Conservation (phyloP, 2,113 vertebrate genomes). For the Atherinomorus stipes region DNA sequence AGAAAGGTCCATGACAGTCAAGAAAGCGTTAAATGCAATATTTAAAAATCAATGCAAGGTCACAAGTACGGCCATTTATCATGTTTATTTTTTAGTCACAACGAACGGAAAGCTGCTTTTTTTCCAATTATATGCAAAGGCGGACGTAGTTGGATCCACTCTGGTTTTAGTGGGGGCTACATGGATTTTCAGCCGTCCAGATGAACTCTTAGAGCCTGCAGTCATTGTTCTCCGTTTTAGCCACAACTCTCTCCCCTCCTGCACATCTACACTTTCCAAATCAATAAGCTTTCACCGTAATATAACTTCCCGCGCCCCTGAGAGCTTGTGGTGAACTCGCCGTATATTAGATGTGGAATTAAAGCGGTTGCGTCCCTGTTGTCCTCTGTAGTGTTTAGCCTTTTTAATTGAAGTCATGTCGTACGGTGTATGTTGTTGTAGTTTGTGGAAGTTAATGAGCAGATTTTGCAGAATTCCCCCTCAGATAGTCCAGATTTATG, state of each 20-base stretch:
- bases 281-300: slow-evolving; percentile 75
- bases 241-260: slow-evolving; percentile 32
- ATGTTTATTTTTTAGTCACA: slow-evolving; percentile 58
- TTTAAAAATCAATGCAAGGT: slow-evolving; percentile 74
- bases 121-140: slow-evolving; percentile 70
- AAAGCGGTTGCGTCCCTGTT: slow-evolving; percentile 29
- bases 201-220: slow-evolving; percentile 59
- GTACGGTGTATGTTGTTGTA: not conserved
- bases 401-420: slow-evolving; percentile 29
- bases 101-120: slow-evolving; percentile 41
- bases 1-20: slow-evolving; percentile 64
- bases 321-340: slow-evolving; percentile 53
- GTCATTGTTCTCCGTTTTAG: slow-evolving; percentile 53
- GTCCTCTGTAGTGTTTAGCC: slow-evolving; percentile 14
- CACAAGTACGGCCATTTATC: slow-evolving; percentile 73
- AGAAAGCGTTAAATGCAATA: slow-evolving; percentile 57
- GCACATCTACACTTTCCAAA: slow-evolving; percentile 66
- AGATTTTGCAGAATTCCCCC: not conserved
- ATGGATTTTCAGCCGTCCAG: slow-evolving; percentile 74
- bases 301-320: slow-evolving; percentile 61
- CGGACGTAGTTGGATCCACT: slow-evolving; percentile 24
- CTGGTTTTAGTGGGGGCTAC: slow-evolving; percentile 45
- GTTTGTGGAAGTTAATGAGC: not conserved
- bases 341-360: slow-evolving; percentile 36
- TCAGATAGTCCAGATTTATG: not conserved